Conservation (phyloP, 2,113 vertebrate genomes). For the Mugil cephalus region DNA sequence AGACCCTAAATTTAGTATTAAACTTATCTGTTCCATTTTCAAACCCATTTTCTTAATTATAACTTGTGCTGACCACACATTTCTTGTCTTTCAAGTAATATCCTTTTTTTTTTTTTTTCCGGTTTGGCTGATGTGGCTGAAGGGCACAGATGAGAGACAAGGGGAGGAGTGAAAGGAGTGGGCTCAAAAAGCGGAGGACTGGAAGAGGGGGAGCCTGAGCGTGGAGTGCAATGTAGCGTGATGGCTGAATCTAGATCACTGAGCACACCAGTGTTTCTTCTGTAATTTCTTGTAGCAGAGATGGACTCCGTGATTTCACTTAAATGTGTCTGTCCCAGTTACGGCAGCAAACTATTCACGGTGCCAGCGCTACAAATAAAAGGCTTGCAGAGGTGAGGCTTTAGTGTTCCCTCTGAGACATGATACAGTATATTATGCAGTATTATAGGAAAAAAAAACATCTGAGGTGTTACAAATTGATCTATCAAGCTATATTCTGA, state of each 20-base stretch:
- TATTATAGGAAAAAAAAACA: background rate
- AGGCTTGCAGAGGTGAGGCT: constrained; percentile 5
- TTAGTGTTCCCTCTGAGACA: constrained; percentile 3
- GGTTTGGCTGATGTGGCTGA: constrained; percentile 37
- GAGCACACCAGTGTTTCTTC: constrained; percentile 74
- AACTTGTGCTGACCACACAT: constrained; percentile 28
- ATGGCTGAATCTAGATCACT: constrained; percentile 78
- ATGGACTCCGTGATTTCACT: constrained; percentile 49
- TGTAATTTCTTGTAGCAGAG: constrained; percentile 55
- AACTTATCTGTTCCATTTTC: background rate
- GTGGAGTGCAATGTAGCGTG: constrained; percentile 73
- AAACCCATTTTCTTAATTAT: constrained; percentile 11
- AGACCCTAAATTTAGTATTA: background rate
- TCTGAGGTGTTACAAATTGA: too few species aligned
- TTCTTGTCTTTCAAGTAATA: constrained; percentile 27
- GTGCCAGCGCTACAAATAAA: constrained; percentile 18
- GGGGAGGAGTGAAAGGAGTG: constrained; percentile 24
- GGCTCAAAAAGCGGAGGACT: constrained; percentile 45
- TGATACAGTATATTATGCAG: constrained; percentile 1
- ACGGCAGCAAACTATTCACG: constrained; percentile 16
- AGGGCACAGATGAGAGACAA: constrained; percentile 30
- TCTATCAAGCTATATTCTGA: too few species aligned
- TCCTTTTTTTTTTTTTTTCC: constrained; percentile 46
- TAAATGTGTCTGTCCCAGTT: constrained; percentile 51
- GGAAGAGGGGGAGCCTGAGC: constrained; percentile 44